These are phyloP conservation scores for Drosophila mayri DNA, from an alignment of 1,140 invertebrate genomes.

Conservation along the genomic window DNA sequence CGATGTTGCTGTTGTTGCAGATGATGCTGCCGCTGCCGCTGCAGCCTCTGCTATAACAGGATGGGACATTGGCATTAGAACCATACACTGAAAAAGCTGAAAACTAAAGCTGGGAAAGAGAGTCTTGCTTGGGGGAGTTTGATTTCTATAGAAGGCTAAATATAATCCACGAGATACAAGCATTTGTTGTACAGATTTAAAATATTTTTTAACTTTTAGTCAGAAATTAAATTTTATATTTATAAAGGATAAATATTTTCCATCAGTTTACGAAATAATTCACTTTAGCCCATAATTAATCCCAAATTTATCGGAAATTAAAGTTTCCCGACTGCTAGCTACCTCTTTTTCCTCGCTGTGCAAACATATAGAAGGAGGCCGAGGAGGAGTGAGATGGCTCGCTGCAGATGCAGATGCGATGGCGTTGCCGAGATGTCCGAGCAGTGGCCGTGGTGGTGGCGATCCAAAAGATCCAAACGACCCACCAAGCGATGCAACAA, in stretches of 20 bases:
- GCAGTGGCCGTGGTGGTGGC: constrained; percentile 1
- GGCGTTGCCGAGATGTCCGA: constrained; percentile 50
- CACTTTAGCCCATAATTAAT: background rate
- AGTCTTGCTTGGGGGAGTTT: too few relatives aligned
- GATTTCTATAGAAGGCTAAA: background rate
- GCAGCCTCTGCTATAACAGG: constrained; percentile 72
- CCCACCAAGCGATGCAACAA: constrained; percentile 20
- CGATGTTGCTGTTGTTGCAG: constrained; percentile 26
- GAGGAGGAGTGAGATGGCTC: constrained; percentile 20
- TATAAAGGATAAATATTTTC: too few relatives aligned
- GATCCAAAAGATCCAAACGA: constrained; percentile 18
- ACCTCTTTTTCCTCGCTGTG: constrained; percentile 4
- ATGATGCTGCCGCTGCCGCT: constrained; percentile 17
- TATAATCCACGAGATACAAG: background rate
- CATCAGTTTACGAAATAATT: background rate
- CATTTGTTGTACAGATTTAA: background rate
- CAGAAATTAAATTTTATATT: background rate
- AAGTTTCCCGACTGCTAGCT: background rate
- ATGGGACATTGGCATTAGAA: constrained; percentile 68
- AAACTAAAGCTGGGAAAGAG: background rate
- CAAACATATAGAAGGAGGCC: constrained; percentile 12
- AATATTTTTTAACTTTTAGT: background rate
- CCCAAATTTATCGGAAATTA: background rate
- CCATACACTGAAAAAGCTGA: constrained; percentile 1
- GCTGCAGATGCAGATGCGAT: constrained; percentile 70